Base-by-base conservation (phyloP, 2,888 invertebrate species). In the Digitonthophagus gazella region DNA sequence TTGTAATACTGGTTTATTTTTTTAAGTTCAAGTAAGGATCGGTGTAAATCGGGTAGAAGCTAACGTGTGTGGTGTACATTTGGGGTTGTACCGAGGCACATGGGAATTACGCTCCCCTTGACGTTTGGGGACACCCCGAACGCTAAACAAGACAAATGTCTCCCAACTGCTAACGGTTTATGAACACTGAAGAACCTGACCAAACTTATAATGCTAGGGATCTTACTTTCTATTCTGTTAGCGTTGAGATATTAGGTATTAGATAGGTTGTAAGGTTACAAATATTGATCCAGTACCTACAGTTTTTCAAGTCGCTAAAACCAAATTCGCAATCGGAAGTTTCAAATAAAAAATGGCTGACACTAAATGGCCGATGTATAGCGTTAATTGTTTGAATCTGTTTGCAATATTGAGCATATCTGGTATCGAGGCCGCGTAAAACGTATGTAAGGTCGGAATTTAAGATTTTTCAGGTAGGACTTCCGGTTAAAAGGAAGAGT, bases 81-180 rank as follows among this genome's bases (percentile, higher is more conserved):
- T 44, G 28, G 28, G 28, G 28, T 44, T 44, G 28, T 44, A 44
- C 28, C 11, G 28, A 44, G 28, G 6, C 28, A 44, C 28, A 44
- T 44, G 28, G 28, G 28, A 44, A 44, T 44, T 44, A 44, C 28
- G 8, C 11, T 44, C 28, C 28, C 28, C 6, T 44, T 44, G 19
- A 19, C 6, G 61, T 19, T 5, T 1, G 61, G 18, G 19, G 18
- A 61, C 19, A 61, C 15, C 61, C 19, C 8, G 18, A 65, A 64
- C 63, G 56, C 71, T 72, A 71, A 71, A 71, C 70, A 72, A 72
- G 72, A 72, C 70, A 68, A 72, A 73, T 71, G 71, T 69, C 71
- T 68, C 68, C 64, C 70, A 71, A 44, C 28, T 44, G 28, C 28
- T 44, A 44, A 44, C 28, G 28, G 61, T 73, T 73, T 73, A 72